Evolutionary conservation across 2,113 vertebrate genomes (phyloP).

Genomic region (Hemiprocne comata): DNA sequence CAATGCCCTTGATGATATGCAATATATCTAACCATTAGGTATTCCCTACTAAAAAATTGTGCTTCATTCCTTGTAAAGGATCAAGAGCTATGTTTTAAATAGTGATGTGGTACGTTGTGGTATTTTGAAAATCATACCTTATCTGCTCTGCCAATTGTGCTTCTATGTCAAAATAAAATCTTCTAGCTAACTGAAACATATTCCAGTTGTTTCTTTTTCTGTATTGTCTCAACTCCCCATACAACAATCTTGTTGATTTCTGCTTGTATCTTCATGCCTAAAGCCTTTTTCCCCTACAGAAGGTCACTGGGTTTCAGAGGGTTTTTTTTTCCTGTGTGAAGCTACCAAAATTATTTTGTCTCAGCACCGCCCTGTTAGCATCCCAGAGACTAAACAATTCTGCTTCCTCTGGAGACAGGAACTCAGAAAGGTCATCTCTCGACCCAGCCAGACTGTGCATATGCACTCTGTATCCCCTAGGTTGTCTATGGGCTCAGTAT

Average conservation of each 20-base stretch:
- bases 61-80: background rate
- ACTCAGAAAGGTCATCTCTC: slow-evolving; percentile 11
- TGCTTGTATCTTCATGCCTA: slow-evolving; percentile 42
- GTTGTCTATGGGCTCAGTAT: background rate
- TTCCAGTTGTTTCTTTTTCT: background rate
- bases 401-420: slow-evolving; percentile 19
- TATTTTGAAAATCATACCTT: background rate
- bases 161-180: slow-evolving; percentile 24
- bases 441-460: background rate
- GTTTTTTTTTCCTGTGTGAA: background rate
- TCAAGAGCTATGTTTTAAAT: background rate
- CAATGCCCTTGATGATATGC: background rate
- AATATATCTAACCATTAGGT: background rate
- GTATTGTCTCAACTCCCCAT: background rate
- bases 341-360: slow-evolving; percentile 38
- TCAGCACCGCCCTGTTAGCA: background rate
- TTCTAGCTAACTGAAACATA: slow-evolving; percentile 11
- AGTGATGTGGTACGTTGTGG: background rate
- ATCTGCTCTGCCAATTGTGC: background rate
- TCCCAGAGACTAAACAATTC: slow-evolving; percentile 20
- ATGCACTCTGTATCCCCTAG: background rate
- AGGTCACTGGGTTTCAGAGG: slow-evolving; percentile 54
- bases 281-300: slow-evolving; percentile 50
- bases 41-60: background rate
- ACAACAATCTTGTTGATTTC: slow-evolving; percentile 47